Evolutionary conservation across 2,113 vertebrate genomes (phyloP).

Genomic region (Anolis sagrei): DNA sequence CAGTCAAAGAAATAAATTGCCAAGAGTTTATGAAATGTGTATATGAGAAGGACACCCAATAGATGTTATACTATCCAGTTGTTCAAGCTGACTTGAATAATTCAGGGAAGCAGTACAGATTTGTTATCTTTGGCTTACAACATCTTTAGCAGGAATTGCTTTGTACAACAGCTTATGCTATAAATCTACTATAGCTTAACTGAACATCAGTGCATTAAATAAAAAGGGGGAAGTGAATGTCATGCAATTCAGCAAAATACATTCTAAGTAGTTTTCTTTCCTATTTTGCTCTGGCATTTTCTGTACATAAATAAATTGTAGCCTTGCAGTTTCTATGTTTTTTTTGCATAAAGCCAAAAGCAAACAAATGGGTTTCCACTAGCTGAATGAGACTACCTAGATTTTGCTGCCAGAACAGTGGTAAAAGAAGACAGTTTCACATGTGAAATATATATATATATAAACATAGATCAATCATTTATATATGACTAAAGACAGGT

Average conservation of each 20-base stretch:
- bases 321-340: constrained; percentile 18
- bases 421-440: background rate
- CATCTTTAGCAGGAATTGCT: constrained; percentile 6
- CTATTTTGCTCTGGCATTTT: background rate
- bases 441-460: background rate
- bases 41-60: background rate
- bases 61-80: constrained; percentile 24
- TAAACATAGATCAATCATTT: constrained; percentile 31
- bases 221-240: constrained; percentile 8
- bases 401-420: background rate
- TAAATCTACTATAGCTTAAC: constrained; percentile 26
- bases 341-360: constrained; percentile 8
- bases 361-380: background rate
- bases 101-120: constrained; percentile 1
- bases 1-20: background rate
- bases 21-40: background rate
- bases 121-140: constrained; percentile 15
- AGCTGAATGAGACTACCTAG: background rate
- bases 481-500: background rate
- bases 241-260: constrained; percentile 5
- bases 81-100: background rate
- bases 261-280: constrained; percentile 23
- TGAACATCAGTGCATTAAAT: constrained; percentile 27
- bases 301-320: constrained; percentile 24
- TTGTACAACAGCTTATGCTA: background rate